phyloP scores from a whole-genome alignment of 1,140 invertebrate species.

The Elymnias hypermnestra region DNA sequence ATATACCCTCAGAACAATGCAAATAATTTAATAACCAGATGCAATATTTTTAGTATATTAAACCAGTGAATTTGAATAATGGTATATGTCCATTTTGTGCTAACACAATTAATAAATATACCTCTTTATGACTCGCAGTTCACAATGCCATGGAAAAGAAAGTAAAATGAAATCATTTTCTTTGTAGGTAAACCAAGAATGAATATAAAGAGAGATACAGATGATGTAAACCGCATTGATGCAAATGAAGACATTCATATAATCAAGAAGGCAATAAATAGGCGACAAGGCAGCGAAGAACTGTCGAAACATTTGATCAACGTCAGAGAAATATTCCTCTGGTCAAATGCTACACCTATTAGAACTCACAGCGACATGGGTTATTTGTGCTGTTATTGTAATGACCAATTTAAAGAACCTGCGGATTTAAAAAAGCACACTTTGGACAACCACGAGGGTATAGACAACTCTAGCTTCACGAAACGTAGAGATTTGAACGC shows the following conservation, averaged over 20 bases:
- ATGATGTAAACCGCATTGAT: background rate
- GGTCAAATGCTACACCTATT: constrained; percentile 32
- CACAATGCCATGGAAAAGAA: background rate
- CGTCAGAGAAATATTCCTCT: constrained; percentile 38
- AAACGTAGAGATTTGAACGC: constrained; percentile 30
- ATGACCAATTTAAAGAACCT: constrained; percentile 17
- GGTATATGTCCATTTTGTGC: no score
- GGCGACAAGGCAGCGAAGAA: constrained; percentile 15
- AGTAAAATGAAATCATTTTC: constrained; percentile 8
- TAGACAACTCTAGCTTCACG: constrained; percentile 19
- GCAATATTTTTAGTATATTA: no score
- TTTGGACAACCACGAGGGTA: constrained; percentile 28
- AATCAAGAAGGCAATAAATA: background rate
- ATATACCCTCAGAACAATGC: no score
- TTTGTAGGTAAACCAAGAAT: constrained; percentile 20
- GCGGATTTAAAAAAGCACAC: constrained; percentile 33
- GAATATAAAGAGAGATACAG: constrained; percentile 1
- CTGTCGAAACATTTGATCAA: constrained; percentile 46
- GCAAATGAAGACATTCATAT: background rate
- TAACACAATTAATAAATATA: no score
- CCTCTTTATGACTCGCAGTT: no score
- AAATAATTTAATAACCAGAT: no score
- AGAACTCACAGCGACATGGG: constrained; percentile 11
- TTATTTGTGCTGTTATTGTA: constrained; percentile 27
- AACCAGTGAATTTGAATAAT: no score